These are phyloP conservation scores for Manis pentadactyla DNA, from an alignment of 2,797 vertebrate genomes.

Conservation along the genomic window DNA sequence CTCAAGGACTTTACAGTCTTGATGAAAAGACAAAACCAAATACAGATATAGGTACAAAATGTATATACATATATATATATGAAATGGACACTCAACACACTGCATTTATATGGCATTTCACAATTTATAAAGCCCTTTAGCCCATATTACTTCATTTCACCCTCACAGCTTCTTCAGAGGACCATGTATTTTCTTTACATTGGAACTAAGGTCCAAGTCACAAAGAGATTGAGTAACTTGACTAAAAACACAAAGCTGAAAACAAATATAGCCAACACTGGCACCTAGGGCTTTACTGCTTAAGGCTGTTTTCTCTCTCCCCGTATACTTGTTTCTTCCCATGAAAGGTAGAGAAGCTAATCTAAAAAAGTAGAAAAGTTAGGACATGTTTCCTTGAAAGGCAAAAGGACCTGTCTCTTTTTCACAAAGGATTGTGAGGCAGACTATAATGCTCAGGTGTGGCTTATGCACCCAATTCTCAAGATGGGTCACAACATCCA, in stretches of 20 bases:
- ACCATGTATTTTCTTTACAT: neutral
- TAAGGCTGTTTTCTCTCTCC: slow-evolving; percentile 23
- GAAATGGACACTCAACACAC: neutral
- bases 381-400: neutral
- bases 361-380: neutral
- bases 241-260: slow-evolving; percentile 42
- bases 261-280: neutral
- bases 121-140: slow-evolving; percentile 34
- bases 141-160: slow-evolving; percentile 13
- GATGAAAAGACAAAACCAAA: slow-evolving; percentile 15
- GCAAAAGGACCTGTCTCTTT: neutral
- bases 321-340: neutral
- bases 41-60: neutral
- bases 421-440: neutral
- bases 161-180: neutral
- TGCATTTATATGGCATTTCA: neutral
- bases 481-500: neutral
- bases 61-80: neutral
- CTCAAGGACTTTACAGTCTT: slow-evolving; percentile 29
- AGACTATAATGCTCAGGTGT: neutral
- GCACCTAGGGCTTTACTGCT: neutral
- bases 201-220: neutral
- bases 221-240: slow-evolving; percentile 28
- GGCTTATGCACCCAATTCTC: neutral
- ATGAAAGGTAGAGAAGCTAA: neutral